Base-by-base conservation (phyloP, 1,140 invertebrate species). In the Cylas formicarius region DNA sequence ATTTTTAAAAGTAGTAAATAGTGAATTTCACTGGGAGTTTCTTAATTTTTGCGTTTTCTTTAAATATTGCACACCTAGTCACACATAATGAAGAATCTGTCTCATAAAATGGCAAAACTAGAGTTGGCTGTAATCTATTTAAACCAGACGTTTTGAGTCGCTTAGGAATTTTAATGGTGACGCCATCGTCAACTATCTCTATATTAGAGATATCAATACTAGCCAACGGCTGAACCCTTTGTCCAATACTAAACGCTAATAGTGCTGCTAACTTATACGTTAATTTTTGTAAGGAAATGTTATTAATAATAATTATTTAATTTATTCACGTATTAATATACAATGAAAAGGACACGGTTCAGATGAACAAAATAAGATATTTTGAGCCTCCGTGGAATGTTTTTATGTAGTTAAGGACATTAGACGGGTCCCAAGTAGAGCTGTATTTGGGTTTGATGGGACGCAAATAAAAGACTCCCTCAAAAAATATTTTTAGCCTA, bases 401-500 rank as follows among this genome's bases (percentile, higher is more conserved):
- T 36, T 22, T 24, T 13, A 44, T 6, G 17, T 37, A 44, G 3
- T 37, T 14, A 18, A 44, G 17, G 4, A 38, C 23, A 1, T 28
- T 19, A 7, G 20, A 24, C 10, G 32, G 43, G n/a, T 44, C 43
- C 43, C 43, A 44, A 17, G 18, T 44, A 2, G 16, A 27, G 8
- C 13, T 10, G 20, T 44, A 44, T 38, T 38, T 44, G 9, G 43
- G 33, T 10, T n/a, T 4, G 14, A 16, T 19, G n/a, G 43, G 24
- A 5, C 34, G 33, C 5, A 37, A 26, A 11, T 44, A 27, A 10
- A 40, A 44, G 11, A 16, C 18, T 4, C 43, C 34, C 28, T 44
- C 38, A 38, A 44, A 44, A 37, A 44, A 44, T 13, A 32, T 11
- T 37, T 38, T 44, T 28, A 37, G 5, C 11, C 20, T 17, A 36